Evolutionary conservation across 2,888 invertebrate genomes (phyloP), one percentile per base, ranked within the genome.

Genomic region (Neria commutata): DNA sequence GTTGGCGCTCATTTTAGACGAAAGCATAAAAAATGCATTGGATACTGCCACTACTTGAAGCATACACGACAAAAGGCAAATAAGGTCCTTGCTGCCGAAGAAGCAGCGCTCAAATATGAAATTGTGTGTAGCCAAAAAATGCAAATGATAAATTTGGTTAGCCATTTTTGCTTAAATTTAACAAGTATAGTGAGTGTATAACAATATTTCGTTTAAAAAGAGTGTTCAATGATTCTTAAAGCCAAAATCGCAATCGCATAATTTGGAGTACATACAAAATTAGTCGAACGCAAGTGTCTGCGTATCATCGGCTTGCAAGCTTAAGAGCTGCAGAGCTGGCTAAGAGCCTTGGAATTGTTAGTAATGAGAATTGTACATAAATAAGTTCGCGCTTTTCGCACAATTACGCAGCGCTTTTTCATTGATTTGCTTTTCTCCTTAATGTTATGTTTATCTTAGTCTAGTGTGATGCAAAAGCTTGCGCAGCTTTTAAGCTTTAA

Each of bases 401-500:
- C 6, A 24, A 29, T 29, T 49, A 29, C 29, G 17, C 11, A 16
- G 14, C 3, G 25, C 16, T 29, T 49, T 26, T 29, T 21, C 19
- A 29, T 55, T 37, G 25, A 47, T 49, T 58, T 52, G 37, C 48
- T 55, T 49, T 17, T 47, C 14, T 40, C 56, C 26, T 52, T 52
- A 33, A 47, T 16, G 16, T 6, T 46, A 19, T 40, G 21, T 53
- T 53, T 58, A 8, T 17, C 17, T 40, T 5, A 24, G 37, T 51
- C 11, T n/a, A n/a, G n/a, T 37, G n/a, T 51, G 37, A 37, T 26
- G 29, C 33, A 17, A 29, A 59, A 58, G 46, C 42, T 33, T 45
- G 29, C 34, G 33, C 24, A 55, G 58, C 56, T 58, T 58, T 62
- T 56, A 56, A 62, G 61, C 56, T 56, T 46, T 58, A 56, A 56